Base-by-base conservation (phyloP, 2,888 invertebrate species). In the Tetrapedia diversipes region DNA sequence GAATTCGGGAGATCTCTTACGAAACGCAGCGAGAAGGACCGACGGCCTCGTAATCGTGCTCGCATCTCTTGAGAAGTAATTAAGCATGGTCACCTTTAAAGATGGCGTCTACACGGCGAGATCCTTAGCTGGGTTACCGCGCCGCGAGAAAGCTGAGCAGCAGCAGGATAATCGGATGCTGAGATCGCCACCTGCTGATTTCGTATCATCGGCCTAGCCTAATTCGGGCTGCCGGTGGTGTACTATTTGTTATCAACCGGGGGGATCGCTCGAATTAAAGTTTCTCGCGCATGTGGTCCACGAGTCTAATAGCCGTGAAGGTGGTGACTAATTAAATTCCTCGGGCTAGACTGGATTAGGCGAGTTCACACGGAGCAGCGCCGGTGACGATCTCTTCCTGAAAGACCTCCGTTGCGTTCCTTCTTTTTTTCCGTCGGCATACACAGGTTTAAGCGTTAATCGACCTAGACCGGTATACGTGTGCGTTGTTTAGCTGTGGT, bases 141-240 rank as follows among this genome's bases (percentile, higher is more conserved):
- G 49, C 27, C 57, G 39, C 43, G 47, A 72, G 60, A 54, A 34
- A 54, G 60, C 60, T 8, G 27, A 24, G 37, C 41, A 53, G 41
- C 57, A n/a, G 27, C 32, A 0, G 41, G 22, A 51, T 73, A 80
- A 80, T 81, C 77, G 66, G 66, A 63, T 61, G 77, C 63, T 54
- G 66, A 71, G 80, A 83, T 78, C 73, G 57, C 80, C 84, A 83
- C 80, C 83, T 84, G 83, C 82, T 83, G 83, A 78, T 80, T 60
- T 54, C 56, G 63, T 82, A 78, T 84, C 84, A 61, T 74, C 56
- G 75, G 54, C 39, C 32, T 70, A 78, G 78, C 57, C 75, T 82
- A 84, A 81, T 80, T 81, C 75, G 67, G 66, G 70, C 79, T 51
- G 63, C 80, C 72, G 70, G 67, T 74, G 78, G 78, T 78, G 77